Evolutionary conservation across 2,113 vertebrate species (phyloP).

Genomic region (Dryoscopus gambensis): DNA sequence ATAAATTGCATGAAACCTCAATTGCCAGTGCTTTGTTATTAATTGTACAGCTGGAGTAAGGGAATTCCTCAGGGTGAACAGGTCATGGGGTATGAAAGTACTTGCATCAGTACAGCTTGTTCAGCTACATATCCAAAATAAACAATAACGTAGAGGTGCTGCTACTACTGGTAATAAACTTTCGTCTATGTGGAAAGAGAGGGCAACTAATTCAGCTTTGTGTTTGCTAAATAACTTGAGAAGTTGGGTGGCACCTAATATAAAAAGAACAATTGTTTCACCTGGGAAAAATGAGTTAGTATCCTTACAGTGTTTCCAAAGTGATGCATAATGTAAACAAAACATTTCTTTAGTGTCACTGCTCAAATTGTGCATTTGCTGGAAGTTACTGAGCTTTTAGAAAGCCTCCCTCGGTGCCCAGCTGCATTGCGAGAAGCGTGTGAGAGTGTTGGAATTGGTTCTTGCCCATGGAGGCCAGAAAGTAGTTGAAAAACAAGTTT

Average conservation of each 20-base stretch:
- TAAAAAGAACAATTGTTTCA: background rate
- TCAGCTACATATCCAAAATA: background rate
- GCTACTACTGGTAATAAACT: background rate
- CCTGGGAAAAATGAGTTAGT: background rate
- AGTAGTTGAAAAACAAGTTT: conserved; percentile 7
- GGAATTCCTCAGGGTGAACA: background rate
- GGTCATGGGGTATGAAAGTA: background rate
- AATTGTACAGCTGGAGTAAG: background rate
- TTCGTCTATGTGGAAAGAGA: background rate
- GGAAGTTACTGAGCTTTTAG: background rate
- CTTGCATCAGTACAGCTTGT: background rate
- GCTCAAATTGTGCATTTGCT: background rate
- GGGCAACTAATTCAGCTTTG: background rate
- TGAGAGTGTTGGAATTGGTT: background rate
- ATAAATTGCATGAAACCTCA: background rate
- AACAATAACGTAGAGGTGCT: background rate
- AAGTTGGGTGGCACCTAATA: background rate
- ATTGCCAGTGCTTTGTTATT: background rate
- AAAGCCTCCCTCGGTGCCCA: background rate
- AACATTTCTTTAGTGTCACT: background rate
- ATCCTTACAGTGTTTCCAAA: background rate
- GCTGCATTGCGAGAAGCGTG: rapidly evolving
- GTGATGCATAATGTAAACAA: background rate
- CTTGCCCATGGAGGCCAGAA: background rate
- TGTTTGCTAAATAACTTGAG: background rate